Evolutionary conservation across 2,113 vertebrate genomes (phyloP), one percentile per base, ranked within the genome.

Genomic region (Eublepharis macularius): DNA sequence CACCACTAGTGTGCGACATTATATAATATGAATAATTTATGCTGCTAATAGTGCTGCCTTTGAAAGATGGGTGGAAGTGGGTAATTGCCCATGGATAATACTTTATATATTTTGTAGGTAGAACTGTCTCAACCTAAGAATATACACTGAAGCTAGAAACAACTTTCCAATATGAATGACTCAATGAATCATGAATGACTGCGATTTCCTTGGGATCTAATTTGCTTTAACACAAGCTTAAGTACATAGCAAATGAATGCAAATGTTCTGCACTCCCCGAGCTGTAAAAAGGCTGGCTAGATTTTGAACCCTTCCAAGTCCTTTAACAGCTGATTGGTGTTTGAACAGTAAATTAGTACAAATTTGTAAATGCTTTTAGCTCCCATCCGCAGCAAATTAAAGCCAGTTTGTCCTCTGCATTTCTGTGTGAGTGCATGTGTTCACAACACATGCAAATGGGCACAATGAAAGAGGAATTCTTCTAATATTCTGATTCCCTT

Each of bases 31-130:
- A 94, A 95, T 95, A 94, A 95, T 95, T 94, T 94, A 95, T 95
- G 86, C 49, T 90, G 86, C 93, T 94, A 93, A 93, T 92, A 95
- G 92, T 88, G 87, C 90, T 92, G 91, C 86, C 76, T 69, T 79
- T 90, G 92, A 94, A 94, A 94, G 93, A 95, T 93, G 89, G 91
- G 87, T 89, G 90, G 92, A 91, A 94, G 88, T 0, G 66, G 92
- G 94, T 94, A 95, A 95, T 95, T 95, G 92, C 89, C 94, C 93
- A 90, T 94, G 93, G 94, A 95, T 94, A 95, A 94, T 94, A 94
- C 91, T 93, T 94, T 89, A 92, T 93, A 95, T 94, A 94, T 94
- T 93, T 94, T 93, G 94, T 94, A 92, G 93, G 92, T 93, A 86
- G 92, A 94, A 93, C 93, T 93, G 91, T 90, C 93, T 94, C 92